Evolutionary conservation across 2,888 invertebrate species (phyloP).

Genomic region (Mystacides longicornis): DNA sequence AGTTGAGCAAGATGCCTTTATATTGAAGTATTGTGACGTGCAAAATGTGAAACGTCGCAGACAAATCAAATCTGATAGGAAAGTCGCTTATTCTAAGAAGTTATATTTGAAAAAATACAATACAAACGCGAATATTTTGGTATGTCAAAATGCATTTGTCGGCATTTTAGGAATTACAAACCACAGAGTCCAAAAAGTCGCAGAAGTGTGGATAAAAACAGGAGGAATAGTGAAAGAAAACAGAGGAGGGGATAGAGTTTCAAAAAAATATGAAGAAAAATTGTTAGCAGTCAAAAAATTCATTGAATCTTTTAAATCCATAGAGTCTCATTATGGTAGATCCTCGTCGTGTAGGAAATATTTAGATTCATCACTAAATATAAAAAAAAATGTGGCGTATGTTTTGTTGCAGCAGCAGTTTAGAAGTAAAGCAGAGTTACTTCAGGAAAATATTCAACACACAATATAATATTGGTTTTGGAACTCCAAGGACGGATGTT

Average conservation of each 20-base stretch:
- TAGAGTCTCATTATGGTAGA: constrained; percentile 10
- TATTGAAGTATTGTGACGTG: constrained; percentile 5
- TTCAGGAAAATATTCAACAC: constrained; percentile 28
- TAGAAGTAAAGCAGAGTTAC: constrained; percentile 21
- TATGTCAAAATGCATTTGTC: constrained; percentile 1
- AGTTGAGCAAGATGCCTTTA: constrained; percentile 8
- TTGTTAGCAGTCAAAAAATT: constrained; percentile 3
- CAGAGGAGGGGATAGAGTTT: constrained; percentile 7
- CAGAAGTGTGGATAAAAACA: neutral
- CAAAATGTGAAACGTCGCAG: constrained; percentile 2
- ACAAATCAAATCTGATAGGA: neutral
- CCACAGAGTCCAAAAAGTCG: neutral
- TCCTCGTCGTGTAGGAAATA: neutral
- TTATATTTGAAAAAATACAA: neutral
- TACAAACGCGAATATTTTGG: neutral
- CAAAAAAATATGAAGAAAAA: neutral
- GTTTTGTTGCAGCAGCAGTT: neutral
- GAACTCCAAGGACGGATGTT: constrained; percentile 26
- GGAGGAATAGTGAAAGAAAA: constrained; percentile 7
- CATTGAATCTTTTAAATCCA: neutral
- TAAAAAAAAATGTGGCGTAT: neutral
- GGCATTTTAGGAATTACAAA: neutral
- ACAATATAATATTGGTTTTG: constrained; percentile 29
- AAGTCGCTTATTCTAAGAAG: neutral
- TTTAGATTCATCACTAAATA: neutral